phyloP scores from a whole-genome alignment of 1,140 invertebrate species.

The Drosophila nigrodunni region DNA sequence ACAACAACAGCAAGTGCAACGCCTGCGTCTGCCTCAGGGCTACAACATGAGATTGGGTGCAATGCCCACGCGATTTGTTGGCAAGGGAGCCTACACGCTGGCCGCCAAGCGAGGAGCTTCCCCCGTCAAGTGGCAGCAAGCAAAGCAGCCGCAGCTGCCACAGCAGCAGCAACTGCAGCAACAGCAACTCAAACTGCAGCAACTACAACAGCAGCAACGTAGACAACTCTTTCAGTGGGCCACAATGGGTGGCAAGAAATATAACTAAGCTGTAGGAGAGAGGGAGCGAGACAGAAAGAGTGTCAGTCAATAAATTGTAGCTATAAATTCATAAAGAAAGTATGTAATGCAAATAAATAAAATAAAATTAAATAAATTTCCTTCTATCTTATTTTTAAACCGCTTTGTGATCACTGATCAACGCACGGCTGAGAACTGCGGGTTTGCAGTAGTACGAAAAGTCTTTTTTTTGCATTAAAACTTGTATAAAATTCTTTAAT shows the following conservation, averaged over 20 bases:
- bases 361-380: conserved; percentile 15
- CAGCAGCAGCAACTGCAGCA: conserved; percentile 8
- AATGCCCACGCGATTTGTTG: conserved; percentile 27
- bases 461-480: no score
- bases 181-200: conserved; percentile 9
- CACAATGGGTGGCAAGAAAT: conserved; percentile 39
- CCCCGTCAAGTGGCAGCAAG: conserved; percentile 7
- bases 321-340: no score
- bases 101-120: conserved; percentile 26
- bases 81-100: conserved; percentile 57
- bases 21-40: conserved; percentile 32
- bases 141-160: background rate
- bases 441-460: no score
- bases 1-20: conserved; percentile 6
- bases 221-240: conserved; percentile 43
- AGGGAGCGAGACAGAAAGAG: no score
- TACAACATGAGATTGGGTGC: conserved; percentile 40
- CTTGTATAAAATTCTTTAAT: no score
- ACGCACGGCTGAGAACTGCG: no score
- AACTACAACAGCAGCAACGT: conserved; percentile 20
- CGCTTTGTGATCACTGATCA: no score
- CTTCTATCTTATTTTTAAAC: no score
- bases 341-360: conserved; percentile 15
- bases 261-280: background rate
- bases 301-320: no score